Evolutionary conservation across 1,140 invertebrate genomes (phyloP).

Genomic region (Rhopalosiphum maidis): DNA sequence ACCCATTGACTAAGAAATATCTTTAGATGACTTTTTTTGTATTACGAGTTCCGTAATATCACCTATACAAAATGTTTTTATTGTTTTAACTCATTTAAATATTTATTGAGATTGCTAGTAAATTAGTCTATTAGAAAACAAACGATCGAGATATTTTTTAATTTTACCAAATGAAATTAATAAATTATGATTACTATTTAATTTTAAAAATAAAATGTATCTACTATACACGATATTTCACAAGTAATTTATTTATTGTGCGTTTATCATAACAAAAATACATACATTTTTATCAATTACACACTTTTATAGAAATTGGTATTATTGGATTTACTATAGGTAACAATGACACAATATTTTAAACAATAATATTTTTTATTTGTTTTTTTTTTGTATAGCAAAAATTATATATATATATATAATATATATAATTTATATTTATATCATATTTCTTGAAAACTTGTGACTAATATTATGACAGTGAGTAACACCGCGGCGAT

Average conservation of each 20-base stretch:
- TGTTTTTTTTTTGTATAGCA: background rate
- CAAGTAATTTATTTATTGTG: background rate
- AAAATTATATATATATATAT: background rate
- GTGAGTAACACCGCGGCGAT: background rate
- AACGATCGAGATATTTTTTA: background rate
- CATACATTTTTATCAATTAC: background rate
- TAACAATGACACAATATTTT: background rate
- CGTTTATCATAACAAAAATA: background rate
- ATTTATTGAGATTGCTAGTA: background rate
- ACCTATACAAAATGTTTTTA: background rate
- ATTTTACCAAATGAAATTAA: background rate
- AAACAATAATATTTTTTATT: background rate
- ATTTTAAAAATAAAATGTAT: background rate
- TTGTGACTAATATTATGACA: background rate
- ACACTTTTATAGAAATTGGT: background rate
- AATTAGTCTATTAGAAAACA: background rate
- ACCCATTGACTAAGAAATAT: background rate
- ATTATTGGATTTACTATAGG: background rate
- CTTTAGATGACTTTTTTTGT: background rate
- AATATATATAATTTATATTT: no score
- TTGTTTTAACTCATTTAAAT: conserved; percentile 24
- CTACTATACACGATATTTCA: background rate
- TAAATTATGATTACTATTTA: background rate
- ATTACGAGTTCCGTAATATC: background rate
- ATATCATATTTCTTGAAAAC: background rate